Conservation (phyloP, 2,113 vertebrate species). For the Barnardius zonarius region DNA sequence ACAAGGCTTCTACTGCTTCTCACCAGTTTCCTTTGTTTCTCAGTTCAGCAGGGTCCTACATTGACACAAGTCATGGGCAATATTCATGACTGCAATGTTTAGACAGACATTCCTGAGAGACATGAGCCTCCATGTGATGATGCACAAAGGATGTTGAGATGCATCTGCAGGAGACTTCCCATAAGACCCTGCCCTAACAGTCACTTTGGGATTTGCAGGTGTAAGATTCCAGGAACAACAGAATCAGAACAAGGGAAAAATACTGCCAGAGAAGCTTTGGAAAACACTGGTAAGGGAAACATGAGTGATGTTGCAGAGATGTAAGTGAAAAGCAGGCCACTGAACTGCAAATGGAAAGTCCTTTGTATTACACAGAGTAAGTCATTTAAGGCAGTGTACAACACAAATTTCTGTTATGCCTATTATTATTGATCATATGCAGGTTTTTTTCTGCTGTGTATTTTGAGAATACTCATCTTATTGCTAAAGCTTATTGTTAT, state of each 20-base stretch:
- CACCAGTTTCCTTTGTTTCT: not conserved
- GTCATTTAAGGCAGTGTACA: not conserved
- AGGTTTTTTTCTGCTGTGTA: not conserved
- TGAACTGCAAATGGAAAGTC: not conserved
- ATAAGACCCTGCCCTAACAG: not conserved
- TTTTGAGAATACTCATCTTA: not conserved
- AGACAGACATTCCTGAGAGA: not conserved
- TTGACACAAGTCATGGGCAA: fast-evolving
- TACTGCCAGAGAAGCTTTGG: not conserved
- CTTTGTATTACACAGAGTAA: not conserved
- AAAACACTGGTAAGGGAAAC: not conserved
- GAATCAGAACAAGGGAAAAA: not conserved
- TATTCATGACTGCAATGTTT: not conserved
- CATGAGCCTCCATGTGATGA: not conserved
- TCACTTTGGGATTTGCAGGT: not conserved
- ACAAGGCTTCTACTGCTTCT: not conserved
- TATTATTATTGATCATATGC: not conserved
- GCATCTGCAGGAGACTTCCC: not conserved
- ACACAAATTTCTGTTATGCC: not conserved
- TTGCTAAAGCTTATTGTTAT: not conserved
- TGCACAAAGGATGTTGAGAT: not conserved
- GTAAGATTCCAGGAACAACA: not conserved
- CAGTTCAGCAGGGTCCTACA: not conserved
- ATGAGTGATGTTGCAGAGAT: not conserved
- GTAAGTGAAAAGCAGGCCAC: not conserved